These are phyloP conservation scores for Oxytorus armatus DNA, from an alignment of 2,888 invertebrate genomes.

Conservation along the genomic window DNA sequence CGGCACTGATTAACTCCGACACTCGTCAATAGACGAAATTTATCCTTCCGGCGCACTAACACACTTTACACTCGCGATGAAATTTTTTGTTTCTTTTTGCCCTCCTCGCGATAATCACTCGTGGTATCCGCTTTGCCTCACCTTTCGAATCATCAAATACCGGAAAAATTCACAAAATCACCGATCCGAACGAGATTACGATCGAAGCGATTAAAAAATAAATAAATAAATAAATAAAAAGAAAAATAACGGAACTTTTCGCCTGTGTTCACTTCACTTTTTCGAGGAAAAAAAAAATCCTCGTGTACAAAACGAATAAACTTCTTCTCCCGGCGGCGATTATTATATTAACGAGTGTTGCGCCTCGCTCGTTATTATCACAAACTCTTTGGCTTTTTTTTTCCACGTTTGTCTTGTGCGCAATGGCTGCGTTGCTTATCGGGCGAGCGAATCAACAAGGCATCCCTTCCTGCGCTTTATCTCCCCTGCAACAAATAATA, in stretches of 20 bases:
- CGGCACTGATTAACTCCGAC: constrained; percentile 44
- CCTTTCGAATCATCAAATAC: constrained; percentile 10
- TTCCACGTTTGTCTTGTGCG: constrained; percentile 16
- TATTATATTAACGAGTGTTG: constrained; percentile 9
- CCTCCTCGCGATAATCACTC: constrained; percentile 9
- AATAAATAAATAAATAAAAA: background rate
- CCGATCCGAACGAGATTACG: background rate
- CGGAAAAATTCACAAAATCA: background rate
- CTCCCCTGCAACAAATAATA: constrained; percentile 63
- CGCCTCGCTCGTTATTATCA: constrained; percentile 22
- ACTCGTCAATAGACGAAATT: constrained; percentile 42
- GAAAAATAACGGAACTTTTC: background rate
- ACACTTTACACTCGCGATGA: constrained; percentile 37
- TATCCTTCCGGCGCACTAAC: constrained; percentile 9
- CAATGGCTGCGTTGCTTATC: constrained; percentile 49
- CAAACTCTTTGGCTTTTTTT: constrained; percentile 23
- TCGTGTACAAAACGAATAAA: background rate
- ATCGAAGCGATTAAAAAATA: constrained; percentile 2
- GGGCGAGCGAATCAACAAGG: constrained; percentile 47
- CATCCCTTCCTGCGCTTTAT: constrained; percentile 49
- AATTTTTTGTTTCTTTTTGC: constrained; percentile 6
- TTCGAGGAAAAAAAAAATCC: background rate
- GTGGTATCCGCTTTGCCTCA: background rate
- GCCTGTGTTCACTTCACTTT: constrained; percentile 30
- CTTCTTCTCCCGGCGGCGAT: background rate